These are phyloP conservation scores for Falco biarmicus DNA, from an alignment of 2,797 vertebrate species.

Conservation along the genomic window DNA sequence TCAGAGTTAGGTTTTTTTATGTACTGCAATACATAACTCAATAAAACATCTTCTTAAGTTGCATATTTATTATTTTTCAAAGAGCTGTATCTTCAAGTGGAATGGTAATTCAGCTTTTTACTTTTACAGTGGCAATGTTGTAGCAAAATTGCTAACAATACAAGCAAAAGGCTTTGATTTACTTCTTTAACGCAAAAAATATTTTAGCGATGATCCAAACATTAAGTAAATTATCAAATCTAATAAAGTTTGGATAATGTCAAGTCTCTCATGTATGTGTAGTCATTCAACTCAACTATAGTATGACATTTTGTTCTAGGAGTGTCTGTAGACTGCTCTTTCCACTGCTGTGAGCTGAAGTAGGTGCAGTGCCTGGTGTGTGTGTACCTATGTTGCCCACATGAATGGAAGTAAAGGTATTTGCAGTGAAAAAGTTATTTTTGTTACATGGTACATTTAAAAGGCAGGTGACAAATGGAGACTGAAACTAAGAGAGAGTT, in stretches of 20 bases:
- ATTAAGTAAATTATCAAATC: neutral
- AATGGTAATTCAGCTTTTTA: neutral
- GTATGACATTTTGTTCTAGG: neutral
- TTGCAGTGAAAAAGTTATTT: neutral
- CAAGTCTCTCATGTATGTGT: neutral
- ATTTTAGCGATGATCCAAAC: neutral
- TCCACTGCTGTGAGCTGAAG: neutral
- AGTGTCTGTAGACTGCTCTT: neutral
- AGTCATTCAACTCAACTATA: neutral
- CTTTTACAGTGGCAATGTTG: neutral
- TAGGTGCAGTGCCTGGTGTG: neutral
- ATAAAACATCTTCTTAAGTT: too few species aligned
- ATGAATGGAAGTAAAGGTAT: neutral
- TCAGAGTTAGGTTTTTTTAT: neutral
- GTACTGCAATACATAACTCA: neutral
- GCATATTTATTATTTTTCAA: neutral
- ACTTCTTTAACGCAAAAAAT: neutral
- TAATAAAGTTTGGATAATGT: neutral
- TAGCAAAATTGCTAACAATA: neutral
- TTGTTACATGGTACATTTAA: neutral
- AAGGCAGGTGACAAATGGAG: neutral
- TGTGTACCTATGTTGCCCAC: neutral
- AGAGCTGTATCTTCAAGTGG: neutral
- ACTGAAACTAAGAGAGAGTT: neutral
- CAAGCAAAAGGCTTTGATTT: neutral